Evolutionary conservation across 2,113 vertebrate species (phyloP).

Genomic region (Antechinus stuartii): DNA sequence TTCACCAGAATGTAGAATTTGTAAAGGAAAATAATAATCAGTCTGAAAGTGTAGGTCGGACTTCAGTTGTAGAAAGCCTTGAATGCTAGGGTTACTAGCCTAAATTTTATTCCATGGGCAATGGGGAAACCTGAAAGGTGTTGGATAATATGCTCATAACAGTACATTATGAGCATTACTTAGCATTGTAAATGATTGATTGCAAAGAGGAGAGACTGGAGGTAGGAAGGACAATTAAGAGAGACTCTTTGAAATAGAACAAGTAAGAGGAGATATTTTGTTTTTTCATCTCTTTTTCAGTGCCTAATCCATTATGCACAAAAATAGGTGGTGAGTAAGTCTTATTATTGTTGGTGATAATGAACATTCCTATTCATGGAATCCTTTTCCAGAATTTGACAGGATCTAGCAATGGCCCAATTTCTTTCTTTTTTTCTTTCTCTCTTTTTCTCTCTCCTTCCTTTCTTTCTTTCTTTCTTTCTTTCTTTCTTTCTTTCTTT

Average conservation of each 20-base stretch:
- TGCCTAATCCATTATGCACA: neutral
- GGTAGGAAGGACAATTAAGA: neutral
- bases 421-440: neutral
- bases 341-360: neutral
- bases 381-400: conserved; percentile 13
- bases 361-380: neutral
- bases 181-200: neutral
- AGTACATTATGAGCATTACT: neutral
- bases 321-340: neutral
- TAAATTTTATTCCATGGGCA: neutral
- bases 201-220: neutral
- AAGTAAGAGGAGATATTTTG: neutral
- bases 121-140: neutral
- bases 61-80: neutral
- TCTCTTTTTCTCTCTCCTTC: too few relatives aligned
- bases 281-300: conserved; percentile 4
- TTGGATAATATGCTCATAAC: neutral
- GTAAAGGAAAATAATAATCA: neutral
- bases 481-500: too few relatives aligned
- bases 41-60: neutral
- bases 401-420: neutral
- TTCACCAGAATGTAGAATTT: neutral
- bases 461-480: too few relatives aligned
- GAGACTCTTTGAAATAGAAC: neutral
- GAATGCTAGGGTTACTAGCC: neutral